These are phyloP conservation scores for Aythya baeri DNA, from an alignment of 2,113 vertebrate genomes.

Conservation along the genomic window DNA sequence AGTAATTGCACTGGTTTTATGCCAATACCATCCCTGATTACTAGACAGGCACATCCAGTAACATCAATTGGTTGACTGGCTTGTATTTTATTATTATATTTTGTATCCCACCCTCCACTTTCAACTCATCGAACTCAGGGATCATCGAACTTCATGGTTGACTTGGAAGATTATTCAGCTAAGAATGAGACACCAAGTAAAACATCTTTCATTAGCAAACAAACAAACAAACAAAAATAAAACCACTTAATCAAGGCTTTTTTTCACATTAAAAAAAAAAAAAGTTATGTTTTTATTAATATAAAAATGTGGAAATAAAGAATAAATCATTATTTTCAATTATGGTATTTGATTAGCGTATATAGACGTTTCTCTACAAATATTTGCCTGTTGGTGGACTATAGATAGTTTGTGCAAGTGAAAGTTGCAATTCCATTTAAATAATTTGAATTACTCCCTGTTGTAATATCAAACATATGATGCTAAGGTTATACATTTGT, in stretches of 20 bases:
- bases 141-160: not conserved
- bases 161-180: not conserved
- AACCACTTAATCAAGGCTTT: not conserved
- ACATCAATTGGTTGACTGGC: not conserved
- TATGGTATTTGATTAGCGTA: not conserved
- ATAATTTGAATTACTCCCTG: not conserved
- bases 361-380: not conserved
- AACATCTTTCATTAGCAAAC: not conserved
- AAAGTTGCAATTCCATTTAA: not conserved
- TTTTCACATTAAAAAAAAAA: not conserved
- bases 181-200: not conserved
- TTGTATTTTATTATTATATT: not conserved
- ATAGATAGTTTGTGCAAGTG: not conserved
- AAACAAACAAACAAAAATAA: not conserved
- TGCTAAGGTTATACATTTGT: not conserved
- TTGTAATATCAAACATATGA: not conserved
- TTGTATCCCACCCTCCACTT: not conserved
- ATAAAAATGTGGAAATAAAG: not conserved
- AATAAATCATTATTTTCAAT: not conserved
- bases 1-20: not conserved
- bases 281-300: not conserved
- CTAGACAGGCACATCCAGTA: not conserved
- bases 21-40: not conserved
- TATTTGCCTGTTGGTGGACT: not conserved
- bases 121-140: not conserved